These are phyloP conservation scores for Stegophylla sp. DNA, from an alignment of 2,888 invertebrate genomes.

Conservation along the genomic window DNA sequence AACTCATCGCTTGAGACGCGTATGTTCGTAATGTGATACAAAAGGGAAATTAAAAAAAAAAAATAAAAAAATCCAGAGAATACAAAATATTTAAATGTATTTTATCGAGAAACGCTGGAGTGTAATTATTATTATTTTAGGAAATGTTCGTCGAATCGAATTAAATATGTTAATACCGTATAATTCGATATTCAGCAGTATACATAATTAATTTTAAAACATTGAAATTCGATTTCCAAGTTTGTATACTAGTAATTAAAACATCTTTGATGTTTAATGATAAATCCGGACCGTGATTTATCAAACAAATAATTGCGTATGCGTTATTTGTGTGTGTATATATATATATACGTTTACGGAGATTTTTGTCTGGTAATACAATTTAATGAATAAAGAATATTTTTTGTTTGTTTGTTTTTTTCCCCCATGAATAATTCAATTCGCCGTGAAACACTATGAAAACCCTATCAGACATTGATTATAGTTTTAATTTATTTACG, in stretches of 20 bases:
- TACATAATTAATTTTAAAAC: constrained; percentile 19
- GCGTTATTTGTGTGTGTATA: background rate
- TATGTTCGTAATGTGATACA: too few relatives aligned
- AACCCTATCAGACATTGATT: background rate
- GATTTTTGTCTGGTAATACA: background rate
- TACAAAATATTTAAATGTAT: too few relatives aligned
- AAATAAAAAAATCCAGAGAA: too few relatives aligned
- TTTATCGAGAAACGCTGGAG: background rate
- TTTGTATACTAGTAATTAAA: constrained; percentile 31
- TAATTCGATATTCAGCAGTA: background rate
- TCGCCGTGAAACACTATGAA: background rate
- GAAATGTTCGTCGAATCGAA: background rate
- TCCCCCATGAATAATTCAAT: constrained; percentile 32
- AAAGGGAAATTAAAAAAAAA: too few relatives aligned
- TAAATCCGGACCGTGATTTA: constrained; percentile 12
- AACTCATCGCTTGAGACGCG: too few relatives aligned
- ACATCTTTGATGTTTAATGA: constrained; percentile 18
- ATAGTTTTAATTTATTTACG: background rate
- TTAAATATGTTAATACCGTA: constrained; percentile 12
- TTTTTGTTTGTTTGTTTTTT: too few relatives aligned
- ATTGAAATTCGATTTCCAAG: constrained; percentile 4
- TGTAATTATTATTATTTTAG: background rate
- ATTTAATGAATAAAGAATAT: constrained; percentile 16
- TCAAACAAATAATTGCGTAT: constrained; percentile 2
- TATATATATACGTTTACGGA: background rate